These are phyloP conservation scores for Cancer borealis DNA, from an alignment of 2,888 invertebrate genomes.

Conservation along the genomic window DNA sequence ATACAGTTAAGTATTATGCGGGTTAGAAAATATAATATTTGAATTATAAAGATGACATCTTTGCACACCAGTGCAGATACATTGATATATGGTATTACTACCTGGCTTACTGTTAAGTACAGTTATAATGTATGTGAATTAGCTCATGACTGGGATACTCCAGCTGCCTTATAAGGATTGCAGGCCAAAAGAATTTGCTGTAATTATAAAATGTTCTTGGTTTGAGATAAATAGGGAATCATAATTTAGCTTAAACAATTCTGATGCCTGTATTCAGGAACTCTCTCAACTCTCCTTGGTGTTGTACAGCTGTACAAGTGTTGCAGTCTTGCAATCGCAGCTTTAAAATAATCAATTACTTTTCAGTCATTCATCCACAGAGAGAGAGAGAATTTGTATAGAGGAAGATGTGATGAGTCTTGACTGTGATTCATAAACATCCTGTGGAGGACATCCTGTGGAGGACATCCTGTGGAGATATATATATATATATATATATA, in stretches of 20 bases:
- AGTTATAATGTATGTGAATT: neutral
- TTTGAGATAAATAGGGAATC: neutral
- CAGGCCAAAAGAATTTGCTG: neutral
- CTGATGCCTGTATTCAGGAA: neutral
- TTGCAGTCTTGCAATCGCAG: neutral
- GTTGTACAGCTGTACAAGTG: too few relatives aligned
- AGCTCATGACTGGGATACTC: constrained; percentile 5
- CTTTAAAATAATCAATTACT: too few relatives aligned
- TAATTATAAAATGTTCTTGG: neutral
- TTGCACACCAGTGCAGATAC: neutral
- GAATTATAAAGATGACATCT: neutral
- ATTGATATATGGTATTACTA: neutral
- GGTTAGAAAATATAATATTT: neutral
- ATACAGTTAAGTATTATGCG: constrained; percentile 7
- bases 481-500: too few relatives aligned
- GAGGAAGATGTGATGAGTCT: too few relatives aligned
- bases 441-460: too few relatives aligned
- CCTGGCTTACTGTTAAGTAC: constrained; percentile 15
- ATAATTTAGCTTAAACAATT: neutral
- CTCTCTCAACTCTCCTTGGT: neutral
- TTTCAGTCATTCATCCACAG: too few relatives aligned
- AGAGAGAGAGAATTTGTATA: too few relatives aligned
- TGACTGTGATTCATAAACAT: too few relatives aligned
- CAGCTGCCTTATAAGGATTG: neutral
- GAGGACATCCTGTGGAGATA: too few relatives aligned